Base-by-base conservation (phyloP, 2,888 invertebrate species). In the Drosophila ustulata region DNA sequence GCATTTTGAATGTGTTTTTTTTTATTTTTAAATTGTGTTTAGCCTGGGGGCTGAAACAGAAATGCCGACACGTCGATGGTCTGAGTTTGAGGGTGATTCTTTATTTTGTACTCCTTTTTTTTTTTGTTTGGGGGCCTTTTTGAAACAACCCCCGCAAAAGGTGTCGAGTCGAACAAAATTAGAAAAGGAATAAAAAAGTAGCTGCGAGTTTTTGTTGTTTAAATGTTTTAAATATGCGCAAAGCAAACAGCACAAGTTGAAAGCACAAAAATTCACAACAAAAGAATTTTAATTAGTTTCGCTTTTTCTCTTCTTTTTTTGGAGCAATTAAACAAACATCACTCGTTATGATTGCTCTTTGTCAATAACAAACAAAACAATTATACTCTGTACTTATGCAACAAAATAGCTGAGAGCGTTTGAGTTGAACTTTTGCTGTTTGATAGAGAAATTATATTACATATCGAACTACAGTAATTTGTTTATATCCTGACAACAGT, bases 211-310 rank as follows among this genome's bases (percentile, higher is more conserved):
- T 43, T 64, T 72, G 37, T 58, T 72, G 37, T 55, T 69, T 49
- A 65, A 83, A 81, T 87, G 72, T 56, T 80, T 75, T 50, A 63
- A 87, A 84, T 73, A 75, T 71, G 51, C 76, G 66, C 69, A 58
- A 51, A 41, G 32, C 46, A 59, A 61, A 57, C 34, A 53, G 43
- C 25, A 37, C n/a, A 57, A 56, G 58, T 32, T 7, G 23, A 68
- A 56, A 52, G 23, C 39, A 57, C 28, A 32, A 56, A 56, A 66
- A 50, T 55, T 13, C 51, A 50, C 65, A 62, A 39, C 57, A 78
- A 75, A 78, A 59, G 66, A 72, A 81, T 84, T 87, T 79, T 75
- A 87, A 83, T 82, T 83, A 76, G 73, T 80, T 78, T 70, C 39
- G 4, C 13, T 41, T 45, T 52, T n/a, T 30, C 23, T 9, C 41